Conservation (phyloP, 2,113 vertebrate genomes). For the Lepus timidus region DNA sequence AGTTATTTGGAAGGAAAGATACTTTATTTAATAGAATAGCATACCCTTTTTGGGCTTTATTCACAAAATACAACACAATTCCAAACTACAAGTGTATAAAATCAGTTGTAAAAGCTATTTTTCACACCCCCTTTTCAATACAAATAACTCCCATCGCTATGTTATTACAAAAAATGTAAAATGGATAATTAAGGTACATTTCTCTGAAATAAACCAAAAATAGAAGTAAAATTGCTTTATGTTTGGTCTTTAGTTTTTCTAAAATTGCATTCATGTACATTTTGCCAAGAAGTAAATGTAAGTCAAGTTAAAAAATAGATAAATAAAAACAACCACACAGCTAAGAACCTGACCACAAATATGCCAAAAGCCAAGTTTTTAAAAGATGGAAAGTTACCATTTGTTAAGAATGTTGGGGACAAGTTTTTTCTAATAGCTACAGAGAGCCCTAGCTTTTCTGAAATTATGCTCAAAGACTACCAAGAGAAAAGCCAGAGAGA, state of each 20-base stretch:
- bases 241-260: slow-evolving; percentile 58
- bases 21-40: slow-evolving; percentile 45
- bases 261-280: slow-evolving; percentile 16
- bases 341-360: slow-evolving; percentile 30
- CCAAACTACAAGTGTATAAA: neutral
- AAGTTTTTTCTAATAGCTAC: neutral
- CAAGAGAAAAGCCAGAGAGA: neutral
- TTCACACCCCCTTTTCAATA: neutral
- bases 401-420: neutral
- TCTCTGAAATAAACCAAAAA: slow-evolving; percentile 17
- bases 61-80: slow-evolving; percentile 55
- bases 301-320: slow-evolving; percentile 23
- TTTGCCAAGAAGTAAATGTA: neutral
- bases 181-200: neutral
- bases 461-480: neutral
- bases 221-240: slow-evolving; percentile 47
- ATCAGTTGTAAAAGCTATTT: neutral
- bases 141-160: neutral
- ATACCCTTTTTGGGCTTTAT: slow-evolving; percentile 22
- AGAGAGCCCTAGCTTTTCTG: neutral
- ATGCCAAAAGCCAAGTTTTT: neutral
- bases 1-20: slow-evolving; percentile 47
- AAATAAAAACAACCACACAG: slow-evolving; percentile 4
- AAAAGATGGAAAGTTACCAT: neutral
- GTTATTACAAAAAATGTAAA: slow-evolving; percentile 7